Evolutionary conservation across 2,797 vertebrate genomes (phyloP).

Genomic region (Gobionotothen gibberifrons): DNA sequence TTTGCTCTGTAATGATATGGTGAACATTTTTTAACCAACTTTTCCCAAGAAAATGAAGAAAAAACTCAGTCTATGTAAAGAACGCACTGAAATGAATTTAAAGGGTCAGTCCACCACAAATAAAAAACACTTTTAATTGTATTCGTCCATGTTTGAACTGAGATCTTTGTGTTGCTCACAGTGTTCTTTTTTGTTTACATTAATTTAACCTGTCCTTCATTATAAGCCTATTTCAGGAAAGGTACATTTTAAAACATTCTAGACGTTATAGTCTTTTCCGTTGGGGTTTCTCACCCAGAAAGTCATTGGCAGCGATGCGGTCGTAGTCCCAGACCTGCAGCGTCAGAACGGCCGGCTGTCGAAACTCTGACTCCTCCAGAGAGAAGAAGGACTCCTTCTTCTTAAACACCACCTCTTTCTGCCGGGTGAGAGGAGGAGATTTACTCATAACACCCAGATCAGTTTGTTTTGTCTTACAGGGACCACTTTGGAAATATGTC

Average conservation of each 20-base stretch:
- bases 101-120: too few relatives aligned
- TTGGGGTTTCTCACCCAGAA: slow-evolving; percentile 86
- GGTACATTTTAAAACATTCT: neutral
- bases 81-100: too few relatives aligned
- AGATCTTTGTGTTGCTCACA: too few relatives aligned
- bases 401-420: slow-evolving; percentile 90
- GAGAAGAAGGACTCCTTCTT: slow-evolving; percentile 92
- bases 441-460: neutral
- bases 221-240: neutral
- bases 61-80: too few relatives aligned
- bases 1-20: neutral
- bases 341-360: slow-evolving; percentile 89
- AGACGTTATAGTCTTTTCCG: neutral
- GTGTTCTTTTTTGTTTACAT: too few relatives aligned
- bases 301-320: slow-evolving; percentile 92
- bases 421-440: neutral
- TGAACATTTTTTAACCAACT: too few relatives aligned
- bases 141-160: too few relatives aligned
- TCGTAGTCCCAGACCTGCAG: slow-evolving; percentile 98
- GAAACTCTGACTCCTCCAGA: slow-evolving; percentile 91
- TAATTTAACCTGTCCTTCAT: too few relatives aligned
- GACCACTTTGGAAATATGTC: too few relatives aligned
- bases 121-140: too few relatives aligned
- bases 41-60: too few relatives aligned
- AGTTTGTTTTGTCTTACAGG: too few relatives aligned